Conservation (phyloP, 2,797 vertebrate species). For the Prionace glauca region DNA sequence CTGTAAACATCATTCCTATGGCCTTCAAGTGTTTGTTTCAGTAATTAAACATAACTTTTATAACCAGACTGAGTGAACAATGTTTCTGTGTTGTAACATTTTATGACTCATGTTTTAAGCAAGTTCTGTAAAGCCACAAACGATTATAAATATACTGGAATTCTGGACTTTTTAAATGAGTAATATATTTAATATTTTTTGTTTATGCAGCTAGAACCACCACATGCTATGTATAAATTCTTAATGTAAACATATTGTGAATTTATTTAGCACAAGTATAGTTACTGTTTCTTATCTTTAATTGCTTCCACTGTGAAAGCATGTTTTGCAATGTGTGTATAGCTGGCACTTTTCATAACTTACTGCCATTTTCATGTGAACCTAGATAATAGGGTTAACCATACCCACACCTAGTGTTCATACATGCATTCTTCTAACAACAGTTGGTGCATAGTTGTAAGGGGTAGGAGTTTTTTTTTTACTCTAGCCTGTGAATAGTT, state of each 20-base stretch:
- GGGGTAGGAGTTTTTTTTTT: too few relatives aligned
- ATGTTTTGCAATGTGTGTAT: background rate
- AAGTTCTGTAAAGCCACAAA: background rate
- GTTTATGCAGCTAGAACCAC: background rate
- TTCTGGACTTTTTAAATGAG: background rate
- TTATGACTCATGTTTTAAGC: background rate
- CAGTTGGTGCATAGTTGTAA: too few relatives aligned
- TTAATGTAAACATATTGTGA: background rate
- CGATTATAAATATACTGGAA: background rate
- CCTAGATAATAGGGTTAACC: background rate
- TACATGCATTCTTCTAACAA: too few relatives aligned
- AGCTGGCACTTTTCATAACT: background rate
- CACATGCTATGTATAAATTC: background rate
- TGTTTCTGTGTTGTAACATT: background rate
- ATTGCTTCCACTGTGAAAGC: background rate
- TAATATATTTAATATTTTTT: background rate
- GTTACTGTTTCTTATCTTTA: background rate
- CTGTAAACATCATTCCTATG: background rate
- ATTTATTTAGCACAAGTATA: background rate
- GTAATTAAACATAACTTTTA: background rate
- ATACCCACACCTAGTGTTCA: too few relatives aligned
- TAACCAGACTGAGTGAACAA: background rate
- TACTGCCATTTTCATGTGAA: background rate
- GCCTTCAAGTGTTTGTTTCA: background rate
- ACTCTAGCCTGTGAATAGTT: too few relatives aligned